phyloP scores from a whole-genome alignment of 2,797 vertebrate genomes.

The Oophaga sylvatica region DNA sequence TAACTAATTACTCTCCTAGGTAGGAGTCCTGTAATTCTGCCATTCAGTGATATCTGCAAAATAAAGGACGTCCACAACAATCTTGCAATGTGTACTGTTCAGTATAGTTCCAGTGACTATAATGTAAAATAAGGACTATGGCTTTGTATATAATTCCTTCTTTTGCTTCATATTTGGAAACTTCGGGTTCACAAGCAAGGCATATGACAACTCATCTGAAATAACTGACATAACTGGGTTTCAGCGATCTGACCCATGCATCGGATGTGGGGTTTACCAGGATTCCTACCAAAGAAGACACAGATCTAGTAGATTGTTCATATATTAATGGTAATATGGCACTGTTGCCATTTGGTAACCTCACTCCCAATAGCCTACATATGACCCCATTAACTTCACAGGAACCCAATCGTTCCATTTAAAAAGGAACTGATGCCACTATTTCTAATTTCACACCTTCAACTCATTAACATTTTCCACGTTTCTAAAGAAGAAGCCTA shows the following conservation, averaged over 20 bases:
- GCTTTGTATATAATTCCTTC: neutral
- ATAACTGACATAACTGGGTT: conserved; percentile 1
- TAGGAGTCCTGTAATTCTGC: too few species aligned
- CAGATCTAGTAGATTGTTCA: conserved; percentile 43
- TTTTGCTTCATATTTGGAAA: neutral
- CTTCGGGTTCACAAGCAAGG: neutral
- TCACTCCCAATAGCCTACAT: conserved; percentile 44
- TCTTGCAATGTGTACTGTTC: too few species aligned
- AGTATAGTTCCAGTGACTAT: neutral
- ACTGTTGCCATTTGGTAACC: conserved; percentile 52
- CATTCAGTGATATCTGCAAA: too few species aligned
- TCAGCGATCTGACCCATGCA: conserved; percentile 28
- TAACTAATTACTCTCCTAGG: too few species aligned
- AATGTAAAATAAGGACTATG: neutral
- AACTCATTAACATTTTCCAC: conserved; percentile 54
- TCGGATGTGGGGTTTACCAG: conserved; percentile 35
- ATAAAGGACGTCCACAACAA: too few species aligned
- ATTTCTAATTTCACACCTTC: conserved; percentile 54
- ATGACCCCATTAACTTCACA: conserved; percentile 49
- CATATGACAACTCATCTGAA: neutral
- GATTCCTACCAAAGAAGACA: conserved; percentile 23
- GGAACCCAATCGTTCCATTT: conserved; percentile 51
- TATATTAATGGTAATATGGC: conserved; percentile 60
- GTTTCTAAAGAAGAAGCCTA: conserved; percentile 27
- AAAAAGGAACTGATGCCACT: conserved; percentile 46